A percentile compares a stretch with the other conserved stretches of the same genome.
phyloP scores from a whole-genome alignment of 2,113 vertebrate genomes.

The Anolis sagrei region DNA sequence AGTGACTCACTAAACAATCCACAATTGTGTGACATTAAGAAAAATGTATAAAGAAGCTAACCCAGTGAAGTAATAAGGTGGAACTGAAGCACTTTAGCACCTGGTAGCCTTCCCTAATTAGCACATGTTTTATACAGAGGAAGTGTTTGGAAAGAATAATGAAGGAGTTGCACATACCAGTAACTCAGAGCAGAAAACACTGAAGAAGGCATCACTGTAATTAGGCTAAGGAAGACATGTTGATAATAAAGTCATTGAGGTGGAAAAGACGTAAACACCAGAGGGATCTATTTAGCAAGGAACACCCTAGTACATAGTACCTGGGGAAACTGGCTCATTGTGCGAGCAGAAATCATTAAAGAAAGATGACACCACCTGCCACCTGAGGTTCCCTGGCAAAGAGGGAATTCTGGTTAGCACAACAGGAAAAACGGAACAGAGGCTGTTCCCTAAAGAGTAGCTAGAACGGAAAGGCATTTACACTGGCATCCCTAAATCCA shows the following conservation, averaged over 20 bases:
- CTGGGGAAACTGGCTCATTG: conserved; percentile 23
- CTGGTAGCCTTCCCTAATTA: conserved; percentile 21
- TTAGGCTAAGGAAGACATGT: conserved; percentile 50
- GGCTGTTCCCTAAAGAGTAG: background rate
- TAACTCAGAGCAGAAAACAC: conserved; percentile 24
- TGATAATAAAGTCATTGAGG: conserved; percentile 58
- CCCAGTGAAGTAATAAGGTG: background rate
- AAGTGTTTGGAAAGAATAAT: conserved; percentile 31
- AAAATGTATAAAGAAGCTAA: background rate
- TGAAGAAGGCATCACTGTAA: conserved; percentile 31
- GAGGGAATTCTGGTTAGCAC: conserved; percentile 1
- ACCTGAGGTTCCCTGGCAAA: conserved; percentile 23
- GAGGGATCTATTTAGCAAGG: conserved; percentile 42
- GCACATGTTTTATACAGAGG: conserved; percentile 18
- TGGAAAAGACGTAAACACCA: conserved; percentile 46
- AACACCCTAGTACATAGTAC: background rate
- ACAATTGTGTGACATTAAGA: background rate
- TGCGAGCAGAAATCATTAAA: conserved; percentile 20
- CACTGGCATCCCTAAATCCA: background rate
- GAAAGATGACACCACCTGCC: conserved; percentile 26
- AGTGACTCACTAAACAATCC: background rate
- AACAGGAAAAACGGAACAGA: background rate
- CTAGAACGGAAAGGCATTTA: background rate
- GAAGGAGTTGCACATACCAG: conserved; percentile 23
- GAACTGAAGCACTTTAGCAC: conserved; percentile 1